Evolutionary conservation across 2,797 vertebrate genomes (phyloP), one percentile per base, ranked within the genome.

Genomic region (Uromys caudimaculatus): DNA sequence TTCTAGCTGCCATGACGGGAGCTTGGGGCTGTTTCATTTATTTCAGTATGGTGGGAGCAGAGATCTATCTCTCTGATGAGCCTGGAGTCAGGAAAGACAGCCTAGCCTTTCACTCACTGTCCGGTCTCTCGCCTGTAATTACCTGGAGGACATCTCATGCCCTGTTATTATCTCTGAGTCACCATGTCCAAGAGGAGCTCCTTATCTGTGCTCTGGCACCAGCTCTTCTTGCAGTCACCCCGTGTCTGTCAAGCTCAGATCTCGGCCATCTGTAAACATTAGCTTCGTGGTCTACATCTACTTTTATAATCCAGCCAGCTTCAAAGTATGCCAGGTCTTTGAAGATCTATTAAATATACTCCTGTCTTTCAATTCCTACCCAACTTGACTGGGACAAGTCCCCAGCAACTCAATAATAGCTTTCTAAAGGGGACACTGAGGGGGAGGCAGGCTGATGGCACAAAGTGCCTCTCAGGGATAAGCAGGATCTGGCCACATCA

Each of bases 101-200:
- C n/a, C 60, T 73, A 19, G 50, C 3, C 69, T 78, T 81, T 92
- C 58, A 12, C 69, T 91, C 71, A 11, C 47, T 69, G 91, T 52
- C 78, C 50, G 19, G 52, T 44, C 67, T 84, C 86, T 17, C 4
- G 0, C 81, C 85, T 62, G 29, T 92, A 85, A 95, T 90, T 85
- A 69, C 77, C 90, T 87, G 52, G 89, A 78, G 62, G 93, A 60
- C 83, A 85, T 83, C 32, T 78, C n/a, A 71, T 35, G 79, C 58
- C 67, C 58, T 12, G 71, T 69, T 21, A 38, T 95, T 82, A 67
- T 87, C 94, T 97, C 94, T 47, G 89, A 95, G 91, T 87, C 96
- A 91, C 75, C 52, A 3, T 4, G n/a, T 90, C 79, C 93, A n/a
- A 38, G 76, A 79, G 0, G 9, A 95, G 32, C 29, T 44, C 14